Evolutionary conservation across 2,113 vertebrate genomes (phyloP).

Genomic region (Coturnix japonica): DNA sequence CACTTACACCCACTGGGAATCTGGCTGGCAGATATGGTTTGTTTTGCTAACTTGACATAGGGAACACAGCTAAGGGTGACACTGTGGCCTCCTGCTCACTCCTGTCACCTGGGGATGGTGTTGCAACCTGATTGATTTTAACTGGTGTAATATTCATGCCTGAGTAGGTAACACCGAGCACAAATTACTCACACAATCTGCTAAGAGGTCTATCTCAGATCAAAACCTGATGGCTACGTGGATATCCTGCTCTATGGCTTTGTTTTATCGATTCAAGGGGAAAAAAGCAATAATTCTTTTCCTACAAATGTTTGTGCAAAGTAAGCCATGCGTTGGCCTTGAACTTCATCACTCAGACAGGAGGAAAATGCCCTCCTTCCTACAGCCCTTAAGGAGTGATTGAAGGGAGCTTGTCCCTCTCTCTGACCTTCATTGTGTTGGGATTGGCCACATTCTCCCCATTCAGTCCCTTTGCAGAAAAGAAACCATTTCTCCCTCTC

Average conservation of each 20-base stretch:
- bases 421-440: background rate
- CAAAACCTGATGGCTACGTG: background rate
- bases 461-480: background rate
- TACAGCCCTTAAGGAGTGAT: background rate
- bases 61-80: rapidly evolving
- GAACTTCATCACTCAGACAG: background rate
- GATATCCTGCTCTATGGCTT: background rate
- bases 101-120: background rate
- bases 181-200: background rate
- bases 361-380: background rate
- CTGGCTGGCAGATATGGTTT: background rate
- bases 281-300: background rate
- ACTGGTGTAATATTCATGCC: background rate
- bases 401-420: background rate
- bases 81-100: background rate
- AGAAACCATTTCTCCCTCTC: background rate
- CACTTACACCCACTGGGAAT: background rate
- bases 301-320: background rate
- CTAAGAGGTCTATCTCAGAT: background rate
- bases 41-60: background rate
- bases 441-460: background rate
- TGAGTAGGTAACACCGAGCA: background rate
- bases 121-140: background rate
- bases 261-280: background rate
- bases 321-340: background rate